phyloP scores from a whole-genome alignment of 2,888 invertebrate genomes.

The Epistrophe eligans region DNA sequence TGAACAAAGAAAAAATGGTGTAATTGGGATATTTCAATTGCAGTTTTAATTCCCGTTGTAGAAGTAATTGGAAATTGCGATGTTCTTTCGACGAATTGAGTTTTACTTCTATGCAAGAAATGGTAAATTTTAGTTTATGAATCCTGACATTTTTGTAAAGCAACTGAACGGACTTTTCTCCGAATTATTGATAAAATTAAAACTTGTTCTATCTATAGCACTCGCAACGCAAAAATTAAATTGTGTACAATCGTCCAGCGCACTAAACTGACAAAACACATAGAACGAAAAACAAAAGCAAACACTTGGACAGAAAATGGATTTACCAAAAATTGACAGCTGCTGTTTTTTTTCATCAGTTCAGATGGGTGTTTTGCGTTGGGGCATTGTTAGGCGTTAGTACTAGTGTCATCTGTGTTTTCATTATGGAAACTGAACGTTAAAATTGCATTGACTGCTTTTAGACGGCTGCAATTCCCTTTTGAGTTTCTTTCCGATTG shows the following conservation, averaged over 20 bases:
- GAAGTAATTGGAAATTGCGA: constrained; percentile 6
- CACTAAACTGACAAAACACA: constrained; percentile 65
- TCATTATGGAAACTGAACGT: background rate
- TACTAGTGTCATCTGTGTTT: background rate
- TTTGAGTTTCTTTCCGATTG: no score
- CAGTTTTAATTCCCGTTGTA: constrained; percentile 36
- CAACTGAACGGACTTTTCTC: constrained; percentile 11
- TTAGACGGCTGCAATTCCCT: no score
- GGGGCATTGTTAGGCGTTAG: background rate
- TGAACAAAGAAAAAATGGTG: constrained; percentile 69
- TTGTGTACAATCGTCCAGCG: constrained; percentile 64
- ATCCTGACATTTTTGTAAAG: constrained; percentile 36
- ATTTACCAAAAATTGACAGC: constrained; percentile 41
- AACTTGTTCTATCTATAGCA: constrained; percentile 37
- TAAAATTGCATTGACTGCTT: no score
- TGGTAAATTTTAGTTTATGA: constrained; percentile 25
- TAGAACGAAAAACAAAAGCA: constrained; percentile 53
- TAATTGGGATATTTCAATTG: constrained; percentile 21
- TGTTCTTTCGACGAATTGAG: constrained; percentile 30
- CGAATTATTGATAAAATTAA: constrained; percentile 24
- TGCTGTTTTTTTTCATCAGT: constrained; percentile 4
- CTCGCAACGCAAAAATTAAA: constrained; percentile 32
- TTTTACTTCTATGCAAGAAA: constrained; percentile 19
- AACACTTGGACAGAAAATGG: constrained; percentile 24
- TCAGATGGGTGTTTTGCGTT: background rate